Evolutionary conservation across 2,797 vertebrate species (phyloP).

Genomic region (Centroberyx gerrardi): DNA sequence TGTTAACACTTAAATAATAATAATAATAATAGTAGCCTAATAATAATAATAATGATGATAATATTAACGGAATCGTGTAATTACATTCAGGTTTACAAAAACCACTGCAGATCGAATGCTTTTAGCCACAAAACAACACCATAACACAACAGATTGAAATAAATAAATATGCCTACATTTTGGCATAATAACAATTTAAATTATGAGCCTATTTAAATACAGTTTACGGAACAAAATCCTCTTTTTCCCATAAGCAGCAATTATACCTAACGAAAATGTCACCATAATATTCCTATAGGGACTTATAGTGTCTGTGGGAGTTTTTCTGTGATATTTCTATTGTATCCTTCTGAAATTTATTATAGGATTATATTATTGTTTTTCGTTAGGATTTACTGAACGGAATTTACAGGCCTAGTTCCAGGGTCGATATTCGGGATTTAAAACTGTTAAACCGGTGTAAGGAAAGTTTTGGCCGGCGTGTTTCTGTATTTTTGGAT

Average conservation of each 20-base stretch:
- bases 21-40: slow-evolving; percentile 48
- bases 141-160: slow-evolving; percentile 51
- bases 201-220: slow-evolving; percentile 46
- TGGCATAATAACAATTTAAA: slow-evolving; percentile 44
- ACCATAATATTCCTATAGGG: background rate
- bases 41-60: slow-evolving; percentile 47
- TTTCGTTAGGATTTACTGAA: background rate
- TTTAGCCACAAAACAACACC: slow-evolving; percentile 67
- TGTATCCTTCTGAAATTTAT: too few relatives aligned
- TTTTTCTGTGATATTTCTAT: background rate
- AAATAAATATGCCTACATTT: slow-evolving; percentile 68
- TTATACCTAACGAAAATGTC: slow-evolving; percentile 18
- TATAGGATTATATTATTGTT: too few relatives aligned
- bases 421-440: slow-evolving; percentile 86
- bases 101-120: slow-evolving; percentile 51
- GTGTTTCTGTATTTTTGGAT: slow-evolving; percentile 58
- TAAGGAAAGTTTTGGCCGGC: slow-evolving; percentile 63
- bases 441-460: slow-evolving; percentile 71
- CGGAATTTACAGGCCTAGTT: slow-evolving; percentile 68
- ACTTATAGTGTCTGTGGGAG: background rate
- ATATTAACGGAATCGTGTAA: background rate
- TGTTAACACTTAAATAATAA: slow-evolving; percentile 9
- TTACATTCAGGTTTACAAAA: slow-evolving; percentile 30
- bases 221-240: slow-evolving; percentile 16
- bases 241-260: slow-evolving; percentile 35